Base-by-base conservation (phyloP, 2,113 vertebrate species). In the Corvus hawaiiensis region DNA sequence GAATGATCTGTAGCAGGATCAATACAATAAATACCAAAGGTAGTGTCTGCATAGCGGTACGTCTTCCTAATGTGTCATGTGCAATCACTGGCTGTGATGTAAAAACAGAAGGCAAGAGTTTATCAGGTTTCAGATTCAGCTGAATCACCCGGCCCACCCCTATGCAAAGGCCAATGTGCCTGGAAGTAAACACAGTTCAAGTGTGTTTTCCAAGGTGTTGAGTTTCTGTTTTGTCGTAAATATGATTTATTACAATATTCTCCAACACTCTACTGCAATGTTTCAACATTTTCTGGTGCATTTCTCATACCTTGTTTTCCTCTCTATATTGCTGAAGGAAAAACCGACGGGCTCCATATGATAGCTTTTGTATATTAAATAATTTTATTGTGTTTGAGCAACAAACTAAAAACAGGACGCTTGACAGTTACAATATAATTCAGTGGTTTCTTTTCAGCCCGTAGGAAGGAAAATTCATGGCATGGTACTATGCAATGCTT, bases 151-250 rank as follows among this genome's bases (percentile, higher is more conserved):
- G 35, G 83, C 93, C 91, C 96, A 97, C 95, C 96, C 96, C 78
- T 97, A 96, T 81, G 96, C 94, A 97, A 97, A 97, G 91, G 90
- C 68, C 84, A 84, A 54, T 37, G 54, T 95, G 92, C 89, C 96
- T 96, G 84, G 94, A 87, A 97, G 95, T 96, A 97, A 97, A 97
- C 95, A 95, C 39, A 94, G 71, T 84, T 87, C 82, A 78, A 97
- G 96, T 58, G 80, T 90, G 94, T 97, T 98, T 96, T 97, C 87
- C 90, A 88, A 83, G 73, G 95, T 97, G 94, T 96, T 96, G 77
- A 56, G 87, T 97, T 97, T 97, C 97, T 98, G 90, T 97, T 98
- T 97, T 97, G 95, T 91, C 39, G 19, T 97, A 96, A 97, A 97
- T 96, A 92, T n/a, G 73, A 95, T 88, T 56, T 94, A 96, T 97